phyloP scores from a whole-genome alignment of 1,140 invertebrate species.

The Bombus huntii region DNA sequence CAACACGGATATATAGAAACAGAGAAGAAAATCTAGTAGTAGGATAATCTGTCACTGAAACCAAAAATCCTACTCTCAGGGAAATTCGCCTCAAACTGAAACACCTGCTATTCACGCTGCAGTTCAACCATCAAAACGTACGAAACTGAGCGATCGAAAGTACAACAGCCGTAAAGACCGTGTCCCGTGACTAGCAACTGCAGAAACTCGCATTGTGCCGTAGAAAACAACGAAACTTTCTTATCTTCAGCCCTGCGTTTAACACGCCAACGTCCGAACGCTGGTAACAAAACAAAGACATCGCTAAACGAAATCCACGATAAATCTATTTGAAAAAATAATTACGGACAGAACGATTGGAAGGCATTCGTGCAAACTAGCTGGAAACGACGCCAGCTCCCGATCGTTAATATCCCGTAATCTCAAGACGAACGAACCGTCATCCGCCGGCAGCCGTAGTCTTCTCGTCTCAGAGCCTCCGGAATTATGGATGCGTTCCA shows the following conservation, averaged over 20 bases:
- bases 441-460: conserved; percentile 20
- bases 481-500: conserved; percentile 67
- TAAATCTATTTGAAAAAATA: no score
- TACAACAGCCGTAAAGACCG: background rate
- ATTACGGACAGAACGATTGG: conserved; percentile 1
- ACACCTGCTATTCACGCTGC: background rate
- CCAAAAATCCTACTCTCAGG: background rate
- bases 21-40: background rate
- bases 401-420: conserved; percentile 63
- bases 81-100: background rate
- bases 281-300: background rate
- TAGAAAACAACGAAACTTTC: conserved; percentile 1
- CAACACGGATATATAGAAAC: no score
- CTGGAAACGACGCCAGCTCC: background rate
- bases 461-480: conserved; percentile 35
- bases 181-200: background rate
- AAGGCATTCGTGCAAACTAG: background rate
- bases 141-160: background rate
- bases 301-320: background rate
- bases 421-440: conserved; percentile 51
- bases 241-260: background rate
- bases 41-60: background rate
- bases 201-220: background rate
- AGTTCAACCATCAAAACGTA: background rate
- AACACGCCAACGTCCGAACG: background rate